Evolutionary conservation across 1,140 invertebrate species (phyloP), one percentile per base, ranked within the genome.

Genomic region (Andricus grossulariae): DNA sequence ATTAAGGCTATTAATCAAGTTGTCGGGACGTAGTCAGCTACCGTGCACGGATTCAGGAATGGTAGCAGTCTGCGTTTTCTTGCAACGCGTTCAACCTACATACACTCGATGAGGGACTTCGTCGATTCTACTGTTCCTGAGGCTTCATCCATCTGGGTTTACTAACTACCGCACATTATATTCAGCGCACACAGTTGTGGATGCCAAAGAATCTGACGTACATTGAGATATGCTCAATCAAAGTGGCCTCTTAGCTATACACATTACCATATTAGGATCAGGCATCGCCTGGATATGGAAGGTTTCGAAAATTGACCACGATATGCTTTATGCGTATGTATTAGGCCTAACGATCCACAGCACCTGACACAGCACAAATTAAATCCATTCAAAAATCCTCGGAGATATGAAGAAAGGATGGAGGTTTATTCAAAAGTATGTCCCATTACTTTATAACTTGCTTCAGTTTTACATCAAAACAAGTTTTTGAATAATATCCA

Each of bases 1-100:
- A 91, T 91, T 91, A 90, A 90, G 86, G 88, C 89, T 89, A 91
- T 91, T 91, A 90, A 90, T 91, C 88, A 90, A 88, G 86, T 86
- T 88, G 88, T 89, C 88, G 87, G 83, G 86, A 85, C 77, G 85
- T 13, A 25, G 55, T 13, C 81, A 75, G 81, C 85, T 88, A 83
- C 84, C 81, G 86, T 84, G 86, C 81, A 83, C 55, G 55, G 84
- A 89, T 86, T 87, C 85, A 87, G 88, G 85, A 87, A 88, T 90
- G 88, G 89, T 87, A 89, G 82, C 85, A 78, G 76, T 75, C 75
- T 66, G 81, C 83, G 80, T 85, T 89, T 89, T 88, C 85, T 90
- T 88, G 84, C 83, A 80, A 79, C 76, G 78, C 66, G 52, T 72
- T 55, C 72, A 72, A 66, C 25, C 25, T 32, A 66, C 21, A 60